phyloP scores from a whole-genome alignment of 2,888 invertebrate genomes.

The Amiota communis region DNA sequence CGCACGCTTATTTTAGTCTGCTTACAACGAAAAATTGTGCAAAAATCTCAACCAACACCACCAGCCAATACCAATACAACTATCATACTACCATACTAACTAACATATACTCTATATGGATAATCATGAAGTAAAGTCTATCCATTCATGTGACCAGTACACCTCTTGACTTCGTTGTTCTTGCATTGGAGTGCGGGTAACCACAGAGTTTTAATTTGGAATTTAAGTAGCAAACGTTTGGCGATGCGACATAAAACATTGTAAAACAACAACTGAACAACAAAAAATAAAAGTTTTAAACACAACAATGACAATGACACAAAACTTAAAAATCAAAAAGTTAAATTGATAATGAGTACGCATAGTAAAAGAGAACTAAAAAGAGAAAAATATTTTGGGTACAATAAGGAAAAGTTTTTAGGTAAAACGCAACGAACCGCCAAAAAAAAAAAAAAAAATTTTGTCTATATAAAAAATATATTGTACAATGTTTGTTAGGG shows the following conservation, averaged over 20 bases:
- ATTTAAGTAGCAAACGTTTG: slow-evolving; percentile 56
- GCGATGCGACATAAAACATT: slow-evolving; percentile 32
- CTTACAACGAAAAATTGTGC: slow-evolving; percentile 58
- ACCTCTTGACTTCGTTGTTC: too few relatives aligned
- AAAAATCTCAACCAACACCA: slow-evolving; percentile 41
- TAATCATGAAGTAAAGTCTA: too few relatives aligned
- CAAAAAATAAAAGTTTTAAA: slow-evolving; percentile 43
- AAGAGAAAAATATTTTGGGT: not conserved
- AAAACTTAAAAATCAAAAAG: slow-evolving; percentile 59
- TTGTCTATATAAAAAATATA: too few relatives aligned
- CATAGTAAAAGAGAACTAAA: not conserved
- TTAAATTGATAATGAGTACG: slow-evolving; percentile 65
- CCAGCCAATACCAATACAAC: not conserved
- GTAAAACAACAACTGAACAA: slow-evolving; percentile 25
- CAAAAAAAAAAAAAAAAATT: not conserved
- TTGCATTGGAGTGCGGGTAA: slow-evolving; percentile 50
- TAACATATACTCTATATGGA: too few relatives aligned
- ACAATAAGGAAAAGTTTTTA: too few relatives aligned
- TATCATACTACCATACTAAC: too few relatives aligned
- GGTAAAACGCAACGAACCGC: not conserved
- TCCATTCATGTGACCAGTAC: too few relatives aligned
- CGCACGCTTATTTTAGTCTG: slow-evolving; percentile 72
- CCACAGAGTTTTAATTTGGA: slow-evolving; percentile 71
- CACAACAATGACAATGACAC: slow-evolving; percentile 43
- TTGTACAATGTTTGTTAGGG: too few relatives aligned